A percentile compares a stretch with the other conserved stretches of the same genome.
Conservation (phyloP, 2,888 invertebrate genomes). For the Smittia sp. region DNA sequence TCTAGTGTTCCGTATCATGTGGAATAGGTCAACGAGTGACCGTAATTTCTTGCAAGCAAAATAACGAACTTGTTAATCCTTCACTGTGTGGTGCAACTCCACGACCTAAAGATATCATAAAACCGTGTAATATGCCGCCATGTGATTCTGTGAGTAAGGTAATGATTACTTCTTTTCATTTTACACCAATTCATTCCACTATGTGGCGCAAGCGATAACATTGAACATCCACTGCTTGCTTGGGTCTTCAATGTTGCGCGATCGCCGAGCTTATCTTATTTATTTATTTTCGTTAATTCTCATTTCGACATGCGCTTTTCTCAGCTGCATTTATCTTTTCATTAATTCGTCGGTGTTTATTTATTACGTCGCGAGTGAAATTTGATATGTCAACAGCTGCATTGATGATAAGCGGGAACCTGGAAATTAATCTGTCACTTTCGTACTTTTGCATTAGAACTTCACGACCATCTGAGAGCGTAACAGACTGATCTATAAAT, state of each 20-base stretch:
- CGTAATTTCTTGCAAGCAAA: slow-evolving; percentile 45
- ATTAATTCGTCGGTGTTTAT: no score
- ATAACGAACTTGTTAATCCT: slow-evolving; percentile 45
- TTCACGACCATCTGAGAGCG: no score
- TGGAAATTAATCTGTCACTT: no score
- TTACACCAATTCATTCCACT: background rate
- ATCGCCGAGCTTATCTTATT: background rate
- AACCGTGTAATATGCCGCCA: slow-evolving; percentile 44
- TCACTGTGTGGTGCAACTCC: slow-evolving; percentile 44
- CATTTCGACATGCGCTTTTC: background rate
- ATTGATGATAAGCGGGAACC: no score
- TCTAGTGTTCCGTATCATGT: slow-evolving; percentile 66
- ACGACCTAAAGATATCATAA: slow-evolving; percentile 44
- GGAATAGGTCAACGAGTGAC: slow-evolving; percentile 57
- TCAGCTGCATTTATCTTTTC: no score
- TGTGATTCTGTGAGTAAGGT: slow-evolving; percentile 43
- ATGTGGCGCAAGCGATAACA: background rate
- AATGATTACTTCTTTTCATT: slow-evolving; percentile 27
- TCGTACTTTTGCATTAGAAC: no score
- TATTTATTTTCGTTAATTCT: background rate
- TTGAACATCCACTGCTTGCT: background rate
- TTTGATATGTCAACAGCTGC: no score
- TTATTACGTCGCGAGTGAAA: no score
- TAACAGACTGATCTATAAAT: no score
- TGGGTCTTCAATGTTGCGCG: background rate